phyloP scores from a whole-genome alignment of 2,797 vertebrate genomes.

The Sarcoramphus papa region DNA sequence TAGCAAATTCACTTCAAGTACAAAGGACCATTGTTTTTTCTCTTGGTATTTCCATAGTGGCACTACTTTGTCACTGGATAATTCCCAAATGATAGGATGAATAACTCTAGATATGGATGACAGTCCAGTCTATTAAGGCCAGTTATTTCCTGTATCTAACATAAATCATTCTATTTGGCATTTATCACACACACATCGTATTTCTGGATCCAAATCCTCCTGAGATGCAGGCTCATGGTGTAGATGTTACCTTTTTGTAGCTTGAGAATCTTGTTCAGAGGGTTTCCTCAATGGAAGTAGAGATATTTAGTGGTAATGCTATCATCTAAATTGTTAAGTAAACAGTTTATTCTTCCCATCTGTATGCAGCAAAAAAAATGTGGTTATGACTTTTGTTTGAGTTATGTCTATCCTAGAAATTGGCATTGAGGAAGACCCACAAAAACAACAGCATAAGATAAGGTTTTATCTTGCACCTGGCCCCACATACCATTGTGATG shows the following conservation, averaged over 20 bases:
- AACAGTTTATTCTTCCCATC: background rate
- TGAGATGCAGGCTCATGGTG: background rate
- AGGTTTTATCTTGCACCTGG: background rate
- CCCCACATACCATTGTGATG: background rate
- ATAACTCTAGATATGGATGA: background rate
- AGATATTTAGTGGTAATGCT: background rate
- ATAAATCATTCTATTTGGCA: background rate
- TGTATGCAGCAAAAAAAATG: background rate
- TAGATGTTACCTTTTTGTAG: background rate
- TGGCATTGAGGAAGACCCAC: background rate
- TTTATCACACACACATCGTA: background rate
- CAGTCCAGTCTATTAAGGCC: background rate
- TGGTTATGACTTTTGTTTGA: background rate
- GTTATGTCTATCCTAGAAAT: background rate
- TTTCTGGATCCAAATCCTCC: background rate
- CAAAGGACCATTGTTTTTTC: background rate
- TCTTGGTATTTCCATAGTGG: background rate
- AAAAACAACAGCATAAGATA: background rate
- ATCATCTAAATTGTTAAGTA: background rate
- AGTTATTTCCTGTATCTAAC: background rate
- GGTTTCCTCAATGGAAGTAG: background rate
- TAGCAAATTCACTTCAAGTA: background rate
- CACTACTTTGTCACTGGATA: background rate
- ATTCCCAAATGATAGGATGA: background rate
- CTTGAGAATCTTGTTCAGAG: background rate